Conservation (phyloP, 1,140 invertebrate species). For the Centruroides vittatus region DNA sequence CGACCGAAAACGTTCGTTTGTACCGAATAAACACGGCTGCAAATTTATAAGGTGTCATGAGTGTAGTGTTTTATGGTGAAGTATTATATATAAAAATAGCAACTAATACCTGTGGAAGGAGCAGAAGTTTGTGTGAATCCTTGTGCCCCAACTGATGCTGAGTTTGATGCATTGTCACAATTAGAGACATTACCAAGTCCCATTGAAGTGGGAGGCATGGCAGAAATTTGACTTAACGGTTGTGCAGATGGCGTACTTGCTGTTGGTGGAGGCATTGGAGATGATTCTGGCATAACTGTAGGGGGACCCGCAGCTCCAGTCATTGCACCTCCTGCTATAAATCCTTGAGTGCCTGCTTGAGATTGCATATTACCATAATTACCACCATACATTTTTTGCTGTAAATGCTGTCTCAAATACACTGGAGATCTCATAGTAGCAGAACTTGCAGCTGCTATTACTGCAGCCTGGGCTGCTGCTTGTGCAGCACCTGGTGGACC, state of each 20-base stretch:
- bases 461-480: conserved; percentile 29
- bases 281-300: conserved; percentile 20
- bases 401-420: conserved; percentile 50
- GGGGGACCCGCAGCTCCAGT: conserved; percentile 35
- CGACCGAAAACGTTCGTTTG: no score
- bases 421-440: conserved; percentile 24
- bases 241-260: conserved; percentile 8
- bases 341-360: conserved; percentile 30
- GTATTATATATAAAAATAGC: no score
- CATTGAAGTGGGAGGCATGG: conserved; percentile 10
- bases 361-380: conserved; percentile 12
- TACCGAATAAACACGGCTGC: no score
- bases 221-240: conserved; percentile 5
- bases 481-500: conserved; percentile 27
- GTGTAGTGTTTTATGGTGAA: no score
- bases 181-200: conserved; percentile 7
- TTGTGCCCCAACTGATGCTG: conserved; percentile 4
- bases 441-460: conserved; percentile 28
- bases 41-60: no score
- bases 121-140: conserved; percentile 13
- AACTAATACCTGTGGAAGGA: conserved; percentile 4
- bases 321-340: conserved; percentile 22
- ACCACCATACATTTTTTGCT: conserved; percentile 20
- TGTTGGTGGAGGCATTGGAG: conserved; percentile 21
- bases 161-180: conserved; percentile 4